phyloP scores from a whole-genome alignment of 2,888 invertebrate genomes.

The Epinotia nisella region DNA sequence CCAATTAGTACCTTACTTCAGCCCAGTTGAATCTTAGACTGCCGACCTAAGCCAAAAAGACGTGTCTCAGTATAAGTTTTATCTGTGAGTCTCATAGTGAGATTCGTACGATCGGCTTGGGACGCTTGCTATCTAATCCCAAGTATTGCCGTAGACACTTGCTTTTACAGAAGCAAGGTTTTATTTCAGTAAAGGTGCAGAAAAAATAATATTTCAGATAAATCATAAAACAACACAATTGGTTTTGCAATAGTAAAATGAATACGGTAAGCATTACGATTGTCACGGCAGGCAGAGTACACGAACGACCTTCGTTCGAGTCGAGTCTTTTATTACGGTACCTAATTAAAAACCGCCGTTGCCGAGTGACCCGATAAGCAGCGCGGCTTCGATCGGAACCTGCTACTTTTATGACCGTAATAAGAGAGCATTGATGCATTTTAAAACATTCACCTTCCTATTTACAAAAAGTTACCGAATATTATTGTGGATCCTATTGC shows the following conservation, averaged over 20 bases:
- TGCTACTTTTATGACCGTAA: background rate
- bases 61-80: too few relatives aligned
- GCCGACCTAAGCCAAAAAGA: too few relatives aligned
- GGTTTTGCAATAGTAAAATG: background rate
- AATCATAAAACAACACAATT: background rate
- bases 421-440: background rate
- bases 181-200: too few relatives aligned
- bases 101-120: too few relatives aligned
- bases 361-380: background rate
- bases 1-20: too few relatives aligned
- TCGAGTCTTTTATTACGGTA: conserved; percentile 4
- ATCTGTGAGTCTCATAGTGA: too few relatives aligned
- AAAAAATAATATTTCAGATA: background rate
- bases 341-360: background rate
- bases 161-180: too few relatives aligned
- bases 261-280: background rate
- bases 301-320: background rate
- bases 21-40: too few relatives aligned
- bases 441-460: background rate
- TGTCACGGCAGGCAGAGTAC: background rate
- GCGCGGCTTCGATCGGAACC: background rate
- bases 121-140: too few relatives aligned
- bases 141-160: too few relatives aligned
- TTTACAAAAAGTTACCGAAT: background rate
- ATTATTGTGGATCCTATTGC: background rate